Evolutionary conservation across 1,140 invertebrate genomes (phyloP).

Genomic region (Drosophila murphyi): DNA sequence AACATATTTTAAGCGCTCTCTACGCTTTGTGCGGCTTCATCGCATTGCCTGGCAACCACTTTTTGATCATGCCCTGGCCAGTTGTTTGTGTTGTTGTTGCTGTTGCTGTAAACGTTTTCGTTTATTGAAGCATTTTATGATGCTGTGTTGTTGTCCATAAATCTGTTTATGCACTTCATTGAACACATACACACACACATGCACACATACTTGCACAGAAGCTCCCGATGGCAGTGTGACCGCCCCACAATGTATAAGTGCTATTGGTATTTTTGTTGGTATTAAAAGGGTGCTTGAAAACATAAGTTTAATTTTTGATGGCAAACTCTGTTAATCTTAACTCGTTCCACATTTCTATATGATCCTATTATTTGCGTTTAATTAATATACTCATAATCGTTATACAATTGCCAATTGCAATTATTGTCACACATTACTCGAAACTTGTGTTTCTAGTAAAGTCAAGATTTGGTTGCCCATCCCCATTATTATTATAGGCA

Average conservation of each 20-base stretch:
- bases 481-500: no score
- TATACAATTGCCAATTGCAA: no score
- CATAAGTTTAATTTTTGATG: no score
- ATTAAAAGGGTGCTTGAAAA: not conserved
- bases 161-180: conserved; percentile 81
- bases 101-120: conserved; percentile 73
- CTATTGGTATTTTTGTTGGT: conserved; percentile 5
- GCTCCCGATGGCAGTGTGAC: conserved; percentile 18
- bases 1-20: conserved; percentile 65
- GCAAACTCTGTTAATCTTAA: no score
- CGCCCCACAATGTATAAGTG: not conserved
- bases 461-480: no score
- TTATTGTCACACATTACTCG: no score
- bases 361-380: no score
- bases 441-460: no score
- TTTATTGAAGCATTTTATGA: conserved; percentile 81
- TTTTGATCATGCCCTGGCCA: conserved; percentile 50
- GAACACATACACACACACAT: conserved; percentile 39
- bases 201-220: not conserved
- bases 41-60: conserved; percentile 71
- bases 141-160: conserved; percentile 74
- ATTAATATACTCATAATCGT: no score
- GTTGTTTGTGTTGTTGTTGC: conserved; percentile 26
- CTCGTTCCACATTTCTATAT: no score
- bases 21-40: conserved; percentile 69